phyloP scores from a whole-genome alignment of 2,888 invertebrate genomes.

The Drepana falcataria region DNA sequence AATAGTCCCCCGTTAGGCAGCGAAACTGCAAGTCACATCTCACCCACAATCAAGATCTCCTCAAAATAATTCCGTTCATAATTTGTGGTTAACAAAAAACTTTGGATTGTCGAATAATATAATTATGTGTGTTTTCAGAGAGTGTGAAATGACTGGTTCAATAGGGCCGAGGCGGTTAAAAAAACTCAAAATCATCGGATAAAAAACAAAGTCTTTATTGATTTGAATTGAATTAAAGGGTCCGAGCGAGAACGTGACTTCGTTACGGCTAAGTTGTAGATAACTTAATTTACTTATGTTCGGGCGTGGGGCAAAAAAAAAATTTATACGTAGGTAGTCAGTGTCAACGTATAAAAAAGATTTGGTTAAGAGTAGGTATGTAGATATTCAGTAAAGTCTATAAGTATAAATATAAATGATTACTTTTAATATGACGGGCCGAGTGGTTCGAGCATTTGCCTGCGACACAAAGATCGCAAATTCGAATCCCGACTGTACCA shows the following conservation, averaged over 20 bases:
- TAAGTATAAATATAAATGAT: no score
- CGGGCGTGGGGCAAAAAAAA: background rate
- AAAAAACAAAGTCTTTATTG: conserved; percentile 22
- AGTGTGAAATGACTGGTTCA: conserved; percentile 73
- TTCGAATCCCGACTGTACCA: no score
- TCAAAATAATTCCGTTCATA: conserved; percentile 70
- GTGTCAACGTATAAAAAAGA: no score
- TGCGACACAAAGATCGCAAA: no score
- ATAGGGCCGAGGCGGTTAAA: conserved; percentile 31
- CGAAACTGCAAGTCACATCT: conserved; percentile 55
- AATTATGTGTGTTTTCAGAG: conserved; percentile 70
- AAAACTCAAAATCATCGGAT: conserved; percentile 31
- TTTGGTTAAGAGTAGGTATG: no score
- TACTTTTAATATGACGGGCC: no score
- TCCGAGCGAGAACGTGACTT: conserved; percentile 2
- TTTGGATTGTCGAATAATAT: conserved; percentile 60
- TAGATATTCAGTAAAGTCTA: no score
- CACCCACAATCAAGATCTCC: conserved; percentile 67
- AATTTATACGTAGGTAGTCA: background rate
- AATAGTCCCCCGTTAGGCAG: conserved; percentile 24
- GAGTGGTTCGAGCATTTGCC: no score
- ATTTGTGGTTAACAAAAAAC: conserved; percentile 69
- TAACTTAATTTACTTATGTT: conserved; percentile 3
- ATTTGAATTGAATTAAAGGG: conserved; percentile 3
- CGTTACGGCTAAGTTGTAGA: background rate